These are phyloP conservation scores for Gorilla gorilla DNA, from an alignment of 2,113 vertebrate species.

Conservation along the genomic window DNA sequence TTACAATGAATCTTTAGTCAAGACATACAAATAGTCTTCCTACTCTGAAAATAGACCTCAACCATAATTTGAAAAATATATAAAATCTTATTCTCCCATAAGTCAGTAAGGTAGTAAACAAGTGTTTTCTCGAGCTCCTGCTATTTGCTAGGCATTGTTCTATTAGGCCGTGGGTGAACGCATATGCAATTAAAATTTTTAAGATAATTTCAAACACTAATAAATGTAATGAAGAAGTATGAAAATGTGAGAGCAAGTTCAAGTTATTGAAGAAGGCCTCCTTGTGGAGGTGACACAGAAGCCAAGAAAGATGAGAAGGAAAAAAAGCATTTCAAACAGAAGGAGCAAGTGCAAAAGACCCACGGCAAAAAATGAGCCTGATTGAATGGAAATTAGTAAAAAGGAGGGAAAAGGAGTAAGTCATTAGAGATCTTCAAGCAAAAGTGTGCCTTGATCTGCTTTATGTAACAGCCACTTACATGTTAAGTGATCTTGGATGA, in stretches of 20 bases:
- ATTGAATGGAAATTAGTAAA: background rate
- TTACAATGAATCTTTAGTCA: background rate
- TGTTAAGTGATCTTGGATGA: background rate
- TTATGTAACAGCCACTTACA: background rate
- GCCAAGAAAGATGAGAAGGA: background rate
- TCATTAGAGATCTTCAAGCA: background rate
- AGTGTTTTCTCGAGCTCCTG: background rate
- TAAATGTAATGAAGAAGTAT: background rate
- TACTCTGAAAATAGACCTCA: background rate
- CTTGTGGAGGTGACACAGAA: background rate
- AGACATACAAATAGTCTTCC: background rate
- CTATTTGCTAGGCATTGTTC: background rate
- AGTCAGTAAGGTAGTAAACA: background rate
- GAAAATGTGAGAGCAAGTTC: background rate
- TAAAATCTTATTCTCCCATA: background rate
- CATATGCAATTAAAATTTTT: background rate
- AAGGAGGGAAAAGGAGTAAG: background rate
- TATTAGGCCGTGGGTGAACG: background rate
- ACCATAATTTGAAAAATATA: background rate
- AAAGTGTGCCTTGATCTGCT: background rate
- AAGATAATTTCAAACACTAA: background rate
- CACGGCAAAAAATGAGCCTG: background rate
- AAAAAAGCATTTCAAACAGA: background rate
- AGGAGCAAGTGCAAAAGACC: background rate
- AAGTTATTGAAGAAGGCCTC: background rate